Percentiles rank a stretch among this genome's conserved stretches.
phyloP scores from a whole-genome alignment of 2,113 vertebrate species.

The Nymphicus hollandicus region DNA sequence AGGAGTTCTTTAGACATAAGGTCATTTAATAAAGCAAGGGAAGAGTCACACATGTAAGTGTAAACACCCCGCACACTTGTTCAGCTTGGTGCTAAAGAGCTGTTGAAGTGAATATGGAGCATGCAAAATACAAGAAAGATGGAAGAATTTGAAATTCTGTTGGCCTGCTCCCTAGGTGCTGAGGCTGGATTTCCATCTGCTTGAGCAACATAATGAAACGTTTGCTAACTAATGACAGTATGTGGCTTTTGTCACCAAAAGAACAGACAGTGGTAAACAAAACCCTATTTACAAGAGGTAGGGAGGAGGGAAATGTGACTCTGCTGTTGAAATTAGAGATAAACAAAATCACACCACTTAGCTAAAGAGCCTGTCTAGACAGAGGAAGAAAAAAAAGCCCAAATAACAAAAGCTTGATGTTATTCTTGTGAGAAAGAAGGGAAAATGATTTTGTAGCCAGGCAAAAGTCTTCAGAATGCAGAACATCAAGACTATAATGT shows the following conservation, averaged over 20 bases:
- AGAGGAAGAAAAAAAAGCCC: constrained; percentile 16
- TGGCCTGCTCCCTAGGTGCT: neutral
- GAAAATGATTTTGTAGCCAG: constrained; percentile 3
- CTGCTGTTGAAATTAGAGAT: constrained; percentile 58
- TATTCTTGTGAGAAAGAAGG: neutral
- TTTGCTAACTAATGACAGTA: constrained; percentile 53
- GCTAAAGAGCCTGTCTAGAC: constrained; percentile 69
- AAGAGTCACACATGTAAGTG: constrained; percentile 8
- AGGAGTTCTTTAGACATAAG: constrained; percentile 9
- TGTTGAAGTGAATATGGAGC: neutral
- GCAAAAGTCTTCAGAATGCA: neutral
- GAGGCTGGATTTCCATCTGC: constrained; percentile 35
- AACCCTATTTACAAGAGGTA: constrained; percentile 44
- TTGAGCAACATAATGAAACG: constrained; percentile 42
- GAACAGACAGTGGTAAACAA: constrained; percentile 62
- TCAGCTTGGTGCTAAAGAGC: constrained; percentile 41
- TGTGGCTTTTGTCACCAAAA: constrained; percentile 59
- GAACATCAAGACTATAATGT: neutral
- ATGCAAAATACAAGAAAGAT: constrained; percentile 4
- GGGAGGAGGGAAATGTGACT: constrained; percentile 38
- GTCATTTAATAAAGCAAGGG: constrained; percentile 28
- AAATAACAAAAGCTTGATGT: constrained; percentile 16
- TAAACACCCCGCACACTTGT: constrained; percentile 22
- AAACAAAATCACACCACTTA: constrained; percentile 65
- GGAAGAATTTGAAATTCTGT: neutral